phyloP scores from a whole-genome alignment of 2,113 vertebrate genomes.

The Anser brachyrhynchus region DNA sequence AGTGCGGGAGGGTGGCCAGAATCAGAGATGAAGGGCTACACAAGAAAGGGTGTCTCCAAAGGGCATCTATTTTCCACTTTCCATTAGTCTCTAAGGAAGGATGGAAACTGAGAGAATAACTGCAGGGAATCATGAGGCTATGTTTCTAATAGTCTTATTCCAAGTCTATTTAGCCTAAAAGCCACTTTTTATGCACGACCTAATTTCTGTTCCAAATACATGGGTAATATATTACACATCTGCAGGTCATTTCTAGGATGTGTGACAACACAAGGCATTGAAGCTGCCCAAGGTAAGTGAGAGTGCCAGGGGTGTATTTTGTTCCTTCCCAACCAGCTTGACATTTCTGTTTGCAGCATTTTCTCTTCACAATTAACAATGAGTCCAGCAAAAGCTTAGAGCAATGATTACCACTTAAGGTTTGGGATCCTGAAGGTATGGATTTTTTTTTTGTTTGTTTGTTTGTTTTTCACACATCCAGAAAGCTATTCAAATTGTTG shows the following conservation, averaged over 20 bases:
- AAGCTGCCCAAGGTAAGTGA: neutral
- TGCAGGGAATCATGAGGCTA: neutral
- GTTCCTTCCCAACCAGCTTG: neutral
- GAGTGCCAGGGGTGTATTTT: neutral
- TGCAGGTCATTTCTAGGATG: neutral
- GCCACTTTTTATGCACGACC: neutral
- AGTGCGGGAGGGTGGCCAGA: neutral
- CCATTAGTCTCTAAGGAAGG: neutral
- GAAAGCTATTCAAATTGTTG: neutral
- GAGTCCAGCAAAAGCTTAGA: neutral
- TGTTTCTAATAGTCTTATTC: neutral
- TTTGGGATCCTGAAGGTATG: neutral
- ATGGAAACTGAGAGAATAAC: neutral
- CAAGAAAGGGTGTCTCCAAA: neutral
- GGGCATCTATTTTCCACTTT: neutral
- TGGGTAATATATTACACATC: neutral
- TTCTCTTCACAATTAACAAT: neutral
- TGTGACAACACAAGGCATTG: neutral
- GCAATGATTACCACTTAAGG: neutral
- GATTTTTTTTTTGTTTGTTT: neutral
- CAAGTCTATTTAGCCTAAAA: conserved; percentile 8
- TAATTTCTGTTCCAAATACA: neutral
- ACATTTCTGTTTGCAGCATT: neutral
- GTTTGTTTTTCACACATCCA: neutral
- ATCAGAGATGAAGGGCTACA: neutral